Conservation (phyloP, 1,140 invertebrate species). For the Heliothis subflexa region DNA sequence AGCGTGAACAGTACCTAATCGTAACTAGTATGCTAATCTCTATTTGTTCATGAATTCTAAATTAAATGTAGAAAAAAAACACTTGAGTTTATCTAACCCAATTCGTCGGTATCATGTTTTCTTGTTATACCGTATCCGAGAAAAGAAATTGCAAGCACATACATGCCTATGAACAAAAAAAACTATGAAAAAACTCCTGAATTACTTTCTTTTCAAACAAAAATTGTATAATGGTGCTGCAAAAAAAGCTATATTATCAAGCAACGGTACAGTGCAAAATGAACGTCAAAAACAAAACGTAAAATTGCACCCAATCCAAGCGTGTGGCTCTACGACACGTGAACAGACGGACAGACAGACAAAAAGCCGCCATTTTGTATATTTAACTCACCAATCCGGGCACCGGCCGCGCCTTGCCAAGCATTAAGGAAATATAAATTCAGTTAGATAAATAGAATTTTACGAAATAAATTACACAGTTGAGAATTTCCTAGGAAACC, state of each 20-base stretch:
- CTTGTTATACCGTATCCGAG: constrained; percentile 68
- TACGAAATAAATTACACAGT: constrained; percentile 9
- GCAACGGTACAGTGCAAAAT: constrained; percentile 45
- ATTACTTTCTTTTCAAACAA: not conserved
- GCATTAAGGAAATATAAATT: constrained; percentile 71
- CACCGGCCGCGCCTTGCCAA: constrained; percentile 84
- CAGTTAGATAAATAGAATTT: constrained; percentile 56
- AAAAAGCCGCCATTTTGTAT: constrained; percentile 67
- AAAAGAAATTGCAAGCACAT: constrained; percentile 70
- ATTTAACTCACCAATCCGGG: constrained; percentile 83
- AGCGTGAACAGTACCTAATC: constrained; percentile 13
- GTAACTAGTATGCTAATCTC: constrained; percentile 5
- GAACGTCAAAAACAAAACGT: constrained; percentile 45
- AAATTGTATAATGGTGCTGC: not conserved
- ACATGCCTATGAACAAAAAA: constrained; percentile 70
- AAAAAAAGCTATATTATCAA: constrained; percentile 6
- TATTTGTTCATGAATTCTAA: not conserved
- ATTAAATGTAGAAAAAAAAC: constrained; percentile 20
- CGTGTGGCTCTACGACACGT: constrained; percentile 58
- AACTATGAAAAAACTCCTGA: constrained; percentile 8
- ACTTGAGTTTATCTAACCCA: constrained; percentile 65
- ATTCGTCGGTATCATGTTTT: constrained; percentile 68
- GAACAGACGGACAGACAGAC: constrained; percentile 62
- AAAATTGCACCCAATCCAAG: constrained; percentile 67
- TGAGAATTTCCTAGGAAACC: not conserved